Evolutionary conservation across 2,888 invertebrate genomes (phyloP), one percentile per base, ranked within the genome.

Genomic region (Parelbella ahira): DNA sequence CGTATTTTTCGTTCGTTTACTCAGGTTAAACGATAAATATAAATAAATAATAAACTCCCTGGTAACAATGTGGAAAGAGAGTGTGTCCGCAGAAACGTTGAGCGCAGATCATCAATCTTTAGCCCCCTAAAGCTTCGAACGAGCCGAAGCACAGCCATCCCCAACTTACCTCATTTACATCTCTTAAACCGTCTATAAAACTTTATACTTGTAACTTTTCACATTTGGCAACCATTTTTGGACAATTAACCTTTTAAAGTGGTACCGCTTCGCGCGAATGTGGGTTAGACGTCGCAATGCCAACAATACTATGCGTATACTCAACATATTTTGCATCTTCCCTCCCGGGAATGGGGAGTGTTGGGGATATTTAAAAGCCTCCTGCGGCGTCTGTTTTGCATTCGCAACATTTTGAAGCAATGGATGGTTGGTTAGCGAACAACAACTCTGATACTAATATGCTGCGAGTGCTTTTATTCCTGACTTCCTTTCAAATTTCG

Each of bases 161-260:
- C 12, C 15, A 38, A 38, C 37, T 38, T 30, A 24, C 39, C 32
- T 39, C 50, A 54, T 56, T 57, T 54, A 48, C 56, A 54, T 56
- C 53, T 50, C 48, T 51, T 54, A 49, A 53, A 48, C 48, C 51
- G 47, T 46, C 48, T 48, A 52, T 58, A 55, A 53, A 54, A 59
- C 59, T 60, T 56, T 59, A 60, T 47, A 37, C 49, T 41, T 44
- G 25, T 50, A 70, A 71, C 61, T 69, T 68, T 58, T 48, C 57
- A 60, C 68, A 69, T 63, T 66, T 64, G 60, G 62, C 64, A 62
- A 60, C 57, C 59, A 62, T 65, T 61, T 69, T 68, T 64, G 33
- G 58, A 55, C 62, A 62, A 71, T 68, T 66, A 66, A 63, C 61
- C 63, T 60, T 61, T 63, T 58, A 62, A 63, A 65, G 60, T 57